Conservation (phyloP, 2,113 vertebrate species). For the Nothoprocta pentlandii region DNA sequence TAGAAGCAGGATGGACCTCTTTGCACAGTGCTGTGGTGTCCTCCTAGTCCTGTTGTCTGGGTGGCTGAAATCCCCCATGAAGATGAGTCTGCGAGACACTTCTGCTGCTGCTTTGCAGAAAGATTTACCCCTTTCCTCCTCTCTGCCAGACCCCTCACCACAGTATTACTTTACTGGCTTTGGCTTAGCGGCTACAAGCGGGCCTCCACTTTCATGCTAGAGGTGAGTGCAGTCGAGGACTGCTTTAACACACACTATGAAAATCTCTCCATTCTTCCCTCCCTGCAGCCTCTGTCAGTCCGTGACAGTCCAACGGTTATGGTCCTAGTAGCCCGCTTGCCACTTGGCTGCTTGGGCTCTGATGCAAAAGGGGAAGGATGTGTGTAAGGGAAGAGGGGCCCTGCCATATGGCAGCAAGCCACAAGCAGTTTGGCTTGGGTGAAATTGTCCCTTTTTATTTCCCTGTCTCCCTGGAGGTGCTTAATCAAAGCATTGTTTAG, state of each 20-base stretch:
- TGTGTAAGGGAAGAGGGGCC: neutral
- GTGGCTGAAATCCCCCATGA: neutral
- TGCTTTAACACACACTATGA: neutral
- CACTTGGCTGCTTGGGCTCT: neutral
- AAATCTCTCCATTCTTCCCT: neutral
- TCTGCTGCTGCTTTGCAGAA: neutral
- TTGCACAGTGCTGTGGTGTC: neutral
- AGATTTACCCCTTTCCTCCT: neutral
- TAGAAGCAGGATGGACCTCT: neutral
- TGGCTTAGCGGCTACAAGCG: neutral
- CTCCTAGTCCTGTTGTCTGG: neutral
- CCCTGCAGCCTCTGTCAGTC: neutral
- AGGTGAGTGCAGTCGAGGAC: too few relatives aligned
- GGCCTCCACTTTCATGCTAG: neutral
- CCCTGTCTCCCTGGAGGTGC: too few relatives aligned
- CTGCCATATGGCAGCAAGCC: neutral
- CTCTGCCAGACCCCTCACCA: neutral
- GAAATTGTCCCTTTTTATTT: neutral
- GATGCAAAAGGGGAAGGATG: neutral
- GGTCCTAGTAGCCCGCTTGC: neutral
- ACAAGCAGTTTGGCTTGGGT: neutral
- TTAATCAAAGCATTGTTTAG: neutral
- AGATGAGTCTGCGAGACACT: neutral
- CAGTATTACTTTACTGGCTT: neutral
- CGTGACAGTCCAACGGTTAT: neutral